Evolutionary conservation across 2,888 invertebrate species (phyloP), one percentile per base, ranked within the genome.

Genomic region (Leptopilina myrica): DNA sequence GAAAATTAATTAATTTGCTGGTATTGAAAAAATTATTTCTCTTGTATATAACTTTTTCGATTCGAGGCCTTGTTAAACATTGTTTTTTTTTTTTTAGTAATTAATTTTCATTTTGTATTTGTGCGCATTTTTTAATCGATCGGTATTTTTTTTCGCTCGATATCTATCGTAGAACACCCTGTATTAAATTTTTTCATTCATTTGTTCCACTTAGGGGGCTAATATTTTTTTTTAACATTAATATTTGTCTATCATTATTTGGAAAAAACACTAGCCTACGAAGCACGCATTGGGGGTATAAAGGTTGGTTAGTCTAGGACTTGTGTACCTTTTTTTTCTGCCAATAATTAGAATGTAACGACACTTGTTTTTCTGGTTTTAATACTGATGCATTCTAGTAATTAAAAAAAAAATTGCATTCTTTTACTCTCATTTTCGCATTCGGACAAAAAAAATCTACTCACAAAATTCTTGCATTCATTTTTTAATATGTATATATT

Each of bases 91-190:
- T 46, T 56, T 65, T 73, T 33, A 49, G 43, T 69, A 53, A 65
- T 73, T 53, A 40, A 76, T 67, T 43, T 80, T 78, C 76, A 82
- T 82, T 84, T 49, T 69, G 1, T 43, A 43, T 53, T 73, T 73
- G 73, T 73, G 73, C 73, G 73, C 20, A 33, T 73, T 49, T 49
- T 49, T 49, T 56, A 73, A 56, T 73, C 53, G 73, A 73, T 73
- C 73, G 73, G 53, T 11, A 12, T 69, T 73, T 43, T n/a, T 66
- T 66, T 43, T 66, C 15, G 43, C 0, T 66, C 43, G 53, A 56
- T 56, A 53, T 73, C 53, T 53, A 82, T 81, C 76, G 80, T 82
- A 84, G 80, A 43, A 83, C 83, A 84, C 84, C 84, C 85, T 83
- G 83, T 85, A 84, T 82, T 79, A 80, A 80, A 75, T 83, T 83